Conservation (phyloP, 2,888 invertebrate species). For the Brachyptera putata region DNA sequence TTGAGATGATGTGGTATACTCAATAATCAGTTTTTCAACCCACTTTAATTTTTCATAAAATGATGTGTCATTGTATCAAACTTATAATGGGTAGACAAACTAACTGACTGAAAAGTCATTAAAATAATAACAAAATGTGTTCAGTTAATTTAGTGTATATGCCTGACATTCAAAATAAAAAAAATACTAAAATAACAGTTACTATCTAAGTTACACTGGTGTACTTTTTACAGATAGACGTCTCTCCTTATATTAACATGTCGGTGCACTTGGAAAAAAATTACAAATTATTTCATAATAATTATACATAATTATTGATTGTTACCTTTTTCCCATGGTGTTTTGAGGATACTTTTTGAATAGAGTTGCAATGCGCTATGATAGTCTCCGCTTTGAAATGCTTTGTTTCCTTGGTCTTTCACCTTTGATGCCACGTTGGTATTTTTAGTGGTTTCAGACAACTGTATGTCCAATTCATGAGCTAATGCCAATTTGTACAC, state of each 20-base stretch:
- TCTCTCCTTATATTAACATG: too few species aligned
- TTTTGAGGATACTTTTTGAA: constrained; percentile 61
- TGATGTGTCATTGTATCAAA: too few species aligned
- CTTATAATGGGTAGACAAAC: too few species aligned
- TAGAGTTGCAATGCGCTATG: constrained; percentile 64
- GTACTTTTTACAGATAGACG: too few species aligned
- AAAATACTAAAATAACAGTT: too few species aligned
- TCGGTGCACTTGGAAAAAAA: not conserved
- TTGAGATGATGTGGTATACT: not conserved
- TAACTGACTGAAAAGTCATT: too few species aligned
- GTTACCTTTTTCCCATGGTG: constrained; percentile 56
- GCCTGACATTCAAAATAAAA: too few species aligned
- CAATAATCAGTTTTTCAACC: not conserved
- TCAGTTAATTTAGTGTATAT: too few species aligned
- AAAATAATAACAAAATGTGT: too few species aligned
- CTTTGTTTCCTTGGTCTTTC: constrained; percentile 68
- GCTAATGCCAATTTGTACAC: constrained; percentile 41
- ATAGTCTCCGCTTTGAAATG: constrained; percentile 68
- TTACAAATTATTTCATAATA: too few species aligned
- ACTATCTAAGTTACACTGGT: too few species aligned
- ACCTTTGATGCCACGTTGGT: constrained; percentile 55
- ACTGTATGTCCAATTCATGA: constrained; percentile 42
- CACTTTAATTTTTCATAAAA: not conserved
- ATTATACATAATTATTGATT: not conserved
- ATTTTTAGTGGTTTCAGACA: constrained; percentile 53